Base-by-base conservation (phyloP, 2,113 vertebrate genomes). In the Triplophysa rosa region DNA sequence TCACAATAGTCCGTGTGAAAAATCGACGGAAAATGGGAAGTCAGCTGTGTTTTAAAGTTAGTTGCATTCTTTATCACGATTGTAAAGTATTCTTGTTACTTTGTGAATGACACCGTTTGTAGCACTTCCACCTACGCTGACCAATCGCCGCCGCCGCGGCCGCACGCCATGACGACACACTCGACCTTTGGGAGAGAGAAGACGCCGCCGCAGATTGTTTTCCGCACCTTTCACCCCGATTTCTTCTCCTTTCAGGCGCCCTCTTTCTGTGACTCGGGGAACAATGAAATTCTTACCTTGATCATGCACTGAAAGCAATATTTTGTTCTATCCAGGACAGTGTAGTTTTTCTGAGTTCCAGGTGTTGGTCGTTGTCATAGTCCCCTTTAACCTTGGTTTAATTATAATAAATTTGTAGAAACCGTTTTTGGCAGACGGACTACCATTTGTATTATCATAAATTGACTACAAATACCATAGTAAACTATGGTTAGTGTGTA, bases 161-260 rank as follows among this genome's bases (percentile, higher is more conserved):
- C 29, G 64, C n/a, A 26, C 4, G 26, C 37, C n/a, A 19, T 81
- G 79, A 84, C 79, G 64, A 73, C 80, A 70, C 65, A 64, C 24
- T 75, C 79, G 83, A 81, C 83, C 83, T 84, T 81, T 72, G 58
- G 75, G 76, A 74, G 82, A 64, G 71, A 45, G 63, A 67, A 7
- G 19, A 26, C 16, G 68, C 21, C 37, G 4, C 21, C 61, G 23
- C 61, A 63, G 45, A 74, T 33, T 59, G 49, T 80, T 74, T 65
- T 80, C 45, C 24, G 2, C n/a, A 26, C 49, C 47, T 17, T 69
- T 42, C 47, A 19, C 7, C 19, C 37, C 33, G n/a, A 23, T 52
- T 24, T 54, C 21, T 63, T 6, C 13, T 40, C 2, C 58, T 59
- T 23, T 69, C 40, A 37, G 47, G 33, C 79, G 63, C 79, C 49